These are phyloP conservation scores for Typhlichthys subterraneus DNA, from an alignment of 2,797 vertebrate genomes.

Conservation along the genomic window DNA sequence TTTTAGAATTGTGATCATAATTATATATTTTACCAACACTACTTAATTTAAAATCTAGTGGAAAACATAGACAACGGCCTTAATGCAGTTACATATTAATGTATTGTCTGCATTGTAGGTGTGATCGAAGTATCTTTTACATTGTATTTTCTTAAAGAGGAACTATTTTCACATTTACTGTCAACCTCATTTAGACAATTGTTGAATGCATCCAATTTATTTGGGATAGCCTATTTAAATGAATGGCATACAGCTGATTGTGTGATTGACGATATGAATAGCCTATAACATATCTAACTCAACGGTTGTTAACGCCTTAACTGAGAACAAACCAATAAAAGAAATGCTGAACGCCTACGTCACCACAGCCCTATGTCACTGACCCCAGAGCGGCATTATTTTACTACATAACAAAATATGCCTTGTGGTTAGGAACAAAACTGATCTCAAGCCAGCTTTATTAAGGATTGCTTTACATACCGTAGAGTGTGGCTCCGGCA, in stretches of 20 bases:
- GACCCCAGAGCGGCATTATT: constrained; percentile 52
- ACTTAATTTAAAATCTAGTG: too few relatives aligned
- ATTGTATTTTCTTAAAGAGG: too few relatives aligned
- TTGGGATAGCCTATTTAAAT: too few relatives aligned
- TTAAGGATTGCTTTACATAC: constrained; percentile 27
- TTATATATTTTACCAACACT: too few relatives aligned
- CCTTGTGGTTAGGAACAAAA: background rate
- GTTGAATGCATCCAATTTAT: too few relatives aligned
- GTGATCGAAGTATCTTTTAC: too few relatives aligned
- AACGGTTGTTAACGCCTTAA: constrained; percentile 18
- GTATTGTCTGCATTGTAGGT: too few relatives aligned
- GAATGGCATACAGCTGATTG: background rate
- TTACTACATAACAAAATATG: background rate
- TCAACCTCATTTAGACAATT: too few relatives aligned
- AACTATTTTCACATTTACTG: too few relatives aligned
- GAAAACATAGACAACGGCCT: too few relatives aligned
- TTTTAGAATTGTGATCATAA: too few relatives aligned
- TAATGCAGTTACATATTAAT: too few relatives aligned
- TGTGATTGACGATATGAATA: constrained; percentile 17
- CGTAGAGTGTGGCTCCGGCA: constrained; percentile 45
- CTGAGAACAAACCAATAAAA: constrained; percentile 46
- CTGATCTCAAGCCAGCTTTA: constrained; percentile 52
- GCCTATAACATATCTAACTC: constrained; percentile 28
- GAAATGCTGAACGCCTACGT: background rate
- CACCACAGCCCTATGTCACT: background rate